Base-by-base conservation (phyloP, 23 tunicate species). In the Halocynthia roretzi region DNA sequence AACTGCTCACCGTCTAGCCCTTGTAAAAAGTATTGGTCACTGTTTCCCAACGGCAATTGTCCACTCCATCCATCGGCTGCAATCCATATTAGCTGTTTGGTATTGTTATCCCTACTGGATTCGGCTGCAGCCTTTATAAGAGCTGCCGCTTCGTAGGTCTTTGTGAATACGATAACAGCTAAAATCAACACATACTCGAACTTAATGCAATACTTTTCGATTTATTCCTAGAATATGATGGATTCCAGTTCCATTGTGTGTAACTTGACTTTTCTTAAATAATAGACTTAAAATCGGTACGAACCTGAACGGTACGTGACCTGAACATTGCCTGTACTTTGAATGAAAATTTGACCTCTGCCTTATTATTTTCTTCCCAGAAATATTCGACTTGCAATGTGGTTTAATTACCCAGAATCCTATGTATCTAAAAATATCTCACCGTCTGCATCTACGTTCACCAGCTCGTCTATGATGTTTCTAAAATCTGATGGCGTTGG, bases 101-200 rank as follows among this genome's bases (percentile, higher is more conserved):
- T 64, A 31, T 31, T 31, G 44, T 31, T 31, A 8, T 48, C 18
- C 10, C 78, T 54, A 23, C 86, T 86, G 54, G 81, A 72, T 71
- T 81, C 72, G 56, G 71, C 51, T 40, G 93, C 93, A 14, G 93
- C 87, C 22, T 20, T 55, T 65, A 87, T 82, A 12, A 87, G 80
- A 18, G 58, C 65, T 66, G 85, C 83, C 6, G 93, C 93, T 53
- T 87, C 93, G 61, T 56, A 48, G 7, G 68, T 82, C 57, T 87
- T 87, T 50, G 93, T 77, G 77, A 87, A 87, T 6, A 87, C 86
- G 55, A 87, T 56, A 18, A 87, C 87, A 65, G 83, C 93, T 87
- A 78, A 51, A 84, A 58, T 40, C 44, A 31, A 31, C 44, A 31
- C 44, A 31, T 31, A 31, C 44, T 31, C 44, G 1, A 31, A 31